Evolutionary conservation across 1,140 invertebrate genomes (phyloP), one percentile per base, ranked within the genome.

Genomic region (Dreissena rostriformis): DNA sequence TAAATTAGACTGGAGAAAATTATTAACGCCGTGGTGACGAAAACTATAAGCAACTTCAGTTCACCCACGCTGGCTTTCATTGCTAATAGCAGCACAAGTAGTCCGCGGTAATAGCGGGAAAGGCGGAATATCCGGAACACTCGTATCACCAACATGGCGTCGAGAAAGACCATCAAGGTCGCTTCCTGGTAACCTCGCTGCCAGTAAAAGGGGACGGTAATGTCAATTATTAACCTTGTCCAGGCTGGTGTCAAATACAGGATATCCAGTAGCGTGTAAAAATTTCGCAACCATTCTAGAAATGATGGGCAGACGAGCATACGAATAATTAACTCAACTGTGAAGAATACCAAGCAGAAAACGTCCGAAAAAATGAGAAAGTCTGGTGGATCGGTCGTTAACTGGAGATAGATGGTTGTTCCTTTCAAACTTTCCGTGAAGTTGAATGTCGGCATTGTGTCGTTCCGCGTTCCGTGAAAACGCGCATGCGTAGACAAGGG

Each of bases 291-390:
- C 26, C 53, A 29, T 53, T 77, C 17, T 65, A 49, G 57, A 5
- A 84, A 19, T 0, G 82, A 84, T 6, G 82, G 82, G 63, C 53
- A 68, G 4, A 84, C 82, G 12, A 72, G 19, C 22, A 94, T 87
- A 11, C 93, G 89, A 12, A 90, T 73, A 0, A 93, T 22, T 73
- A 94, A 92, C 65, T 94, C 93, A 1, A 92, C 14, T 11, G 93
- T 91, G 90, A 94, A 94, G 81, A 92, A 94, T 7, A 92, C 55
- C 84, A 93, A 92, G 78, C 93, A 94, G 39, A 90, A 82, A 55
- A 87, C 84, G 74, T 86, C 86, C 1, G 86, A 19, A 11, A 85
- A 29, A 7, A 81, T 39, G 6, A 87, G 61, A n/a, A 5, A 14
- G 15, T 53, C 67, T 15, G 78, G 82, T 49, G 73, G 74, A 29